Evolutionary conservation across 2,113 vertebrate species (phyloP).

Genomic region (Chlorodrepanis virens): DNA sequence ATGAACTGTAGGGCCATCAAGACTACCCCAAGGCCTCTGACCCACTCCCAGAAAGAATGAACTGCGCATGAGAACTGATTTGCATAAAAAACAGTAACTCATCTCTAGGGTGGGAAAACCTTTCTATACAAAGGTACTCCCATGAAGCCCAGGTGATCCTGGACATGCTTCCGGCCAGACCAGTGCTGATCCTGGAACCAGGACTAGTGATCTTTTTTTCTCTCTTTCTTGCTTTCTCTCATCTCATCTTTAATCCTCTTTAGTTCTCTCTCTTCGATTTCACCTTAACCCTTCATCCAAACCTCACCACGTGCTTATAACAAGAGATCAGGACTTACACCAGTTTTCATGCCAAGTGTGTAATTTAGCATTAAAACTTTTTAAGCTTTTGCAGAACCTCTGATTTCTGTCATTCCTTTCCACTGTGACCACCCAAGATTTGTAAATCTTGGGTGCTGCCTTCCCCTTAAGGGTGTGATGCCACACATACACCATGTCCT

Average conservation of each 20-base stretch:
- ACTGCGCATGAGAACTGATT: neutral
- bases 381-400: neutral
- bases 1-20: neutral
- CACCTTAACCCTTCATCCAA: neutral
- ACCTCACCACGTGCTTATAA: neutral
- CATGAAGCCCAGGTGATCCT: neutral
- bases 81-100: neutral
- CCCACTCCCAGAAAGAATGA: neutral
- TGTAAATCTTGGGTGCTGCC: too few species aligned
- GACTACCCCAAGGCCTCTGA: neutral
- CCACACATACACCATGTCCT: neutral
- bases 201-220: neutral
- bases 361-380: neutral
- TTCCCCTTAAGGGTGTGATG: neutral
- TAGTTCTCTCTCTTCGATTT: neutral
- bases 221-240: neutral
- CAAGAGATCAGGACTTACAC: neutral
- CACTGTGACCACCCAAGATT: neutral
- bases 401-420: neutral
- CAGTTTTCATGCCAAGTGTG: neutral
- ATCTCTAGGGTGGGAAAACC: neutral
- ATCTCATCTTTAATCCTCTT: neutral
- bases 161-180: neutral
- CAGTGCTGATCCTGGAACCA: neutral
- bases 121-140: neutral